phyloP scores from a whole-genome alignment of 2,888 invertebrate species.

The Congeria kusceri region DNA sequence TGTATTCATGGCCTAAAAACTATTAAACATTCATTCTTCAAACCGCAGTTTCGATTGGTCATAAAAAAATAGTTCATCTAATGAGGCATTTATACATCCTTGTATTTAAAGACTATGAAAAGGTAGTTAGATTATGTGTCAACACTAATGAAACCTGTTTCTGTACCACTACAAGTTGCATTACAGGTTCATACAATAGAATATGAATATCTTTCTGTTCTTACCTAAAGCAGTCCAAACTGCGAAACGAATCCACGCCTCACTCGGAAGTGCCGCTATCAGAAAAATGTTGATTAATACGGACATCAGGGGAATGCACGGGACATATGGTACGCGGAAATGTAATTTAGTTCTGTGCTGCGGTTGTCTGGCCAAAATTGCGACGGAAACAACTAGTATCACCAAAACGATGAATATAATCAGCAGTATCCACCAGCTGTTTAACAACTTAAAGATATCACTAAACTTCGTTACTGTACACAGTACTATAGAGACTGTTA shows the following conservation, averaged over 20 bases:
- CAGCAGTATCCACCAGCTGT: constrained; percentile 78
- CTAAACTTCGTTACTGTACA: constrained; percentile 65
- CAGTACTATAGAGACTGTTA: constrained; percentile 64
- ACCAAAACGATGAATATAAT: constrained; percentile 69
- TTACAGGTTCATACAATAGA: no score
- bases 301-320: constrained; percentile 78
- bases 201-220: constrained; percentile 49
- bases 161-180: no score
- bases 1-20: no score
- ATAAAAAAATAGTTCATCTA: no score
- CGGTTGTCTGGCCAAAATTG: constrained; percentile 79
- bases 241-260: constrained; percentile 80
- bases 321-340: constrained; percentile 81
- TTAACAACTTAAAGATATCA: constrained; percentile 39
- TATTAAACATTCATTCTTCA: no score
- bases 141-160: no score
- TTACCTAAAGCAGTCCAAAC: constrained; percentile 80
- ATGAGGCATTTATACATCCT: no score
- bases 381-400: constrained; percentile 67
- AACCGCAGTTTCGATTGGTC: no score
- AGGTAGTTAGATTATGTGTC: no score
- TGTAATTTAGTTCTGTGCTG: constrained; percentile 75
- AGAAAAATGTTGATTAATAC: constrained; percentile 78
- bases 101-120: no score
- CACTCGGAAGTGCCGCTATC: constrained; percentile 74